Base-by-base conservation (phyloP, 2,888 invertebrate genomes). In the Latrodectus hesperus region DNA sequence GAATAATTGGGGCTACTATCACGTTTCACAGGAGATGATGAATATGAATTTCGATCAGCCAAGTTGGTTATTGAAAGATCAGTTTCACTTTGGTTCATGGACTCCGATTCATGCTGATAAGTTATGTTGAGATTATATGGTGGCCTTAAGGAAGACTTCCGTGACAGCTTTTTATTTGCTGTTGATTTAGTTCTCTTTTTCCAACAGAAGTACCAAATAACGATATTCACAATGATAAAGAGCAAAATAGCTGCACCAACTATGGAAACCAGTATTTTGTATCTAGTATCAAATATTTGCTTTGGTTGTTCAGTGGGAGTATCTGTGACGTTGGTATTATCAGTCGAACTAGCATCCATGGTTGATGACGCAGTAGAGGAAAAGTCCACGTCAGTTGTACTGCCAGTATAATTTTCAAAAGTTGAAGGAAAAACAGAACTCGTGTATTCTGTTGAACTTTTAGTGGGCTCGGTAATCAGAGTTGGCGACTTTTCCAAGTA, bases 91-190 rank as follows among this genome's bases (percentile, higher is more conserved):
- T 76, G n/a, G 8, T 22, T 3, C 26, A 78, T 60, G 11, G 75
- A 71, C 14, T 84, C 17, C 9, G 81, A 67, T 11, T 72, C 81
- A 1, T 75, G 64, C 14, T 73, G 64, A 60, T 73, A 81, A 38
- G 81, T 71, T 14, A 87, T 77, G 64, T 87, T 87, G 8, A 87
- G 4, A 52, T 87, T 87, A 26, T 81, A 76, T 26, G 86, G 86
- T 49, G 77, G 81, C 11, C 77, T 51, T 11, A 87, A 22, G 11
- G 86, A 72, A 22, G 55, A 16, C 14, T 77, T 71, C 17, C 55
- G 70, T 11, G 74, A 71, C 16, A 76, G 9, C 9, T 65, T 70
- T 26, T 67, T 82, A 55, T 49, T 12, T 38, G 12, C 14, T 55
- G 22, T 26, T 6, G n/a, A 9, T 12, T 79, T 14, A 49, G 71